Base-by-base conservation (phyloP, 2,113 vertebrate species). In the Elgaria multicarinata region DNA sequence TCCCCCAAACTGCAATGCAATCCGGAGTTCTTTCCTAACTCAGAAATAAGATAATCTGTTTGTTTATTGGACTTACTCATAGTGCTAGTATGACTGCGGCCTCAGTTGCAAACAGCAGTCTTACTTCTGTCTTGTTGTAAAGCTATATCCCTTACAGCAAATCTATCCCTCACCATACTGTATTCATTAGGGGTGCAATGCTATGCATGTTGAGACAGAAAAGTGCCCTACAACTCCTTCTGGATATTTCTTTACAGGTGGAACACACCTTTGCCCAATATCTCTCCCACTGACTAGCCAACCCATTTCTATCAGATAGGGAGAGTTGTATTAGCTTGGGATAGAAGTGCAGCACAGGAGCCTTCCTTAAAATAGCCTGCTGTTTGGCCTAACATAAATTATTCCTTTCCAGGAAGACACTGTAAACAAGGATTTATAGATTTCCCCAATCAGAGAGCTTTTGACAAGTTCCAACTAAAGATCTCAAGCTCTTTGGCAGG, bases 401-500 rank as follows among this genome's bases (percentile, higher is more conserved):
- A 42, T 55, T 44, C 62, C 75, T 67, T 55, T 26, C 46, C 22
- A 8, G 36, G 62, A 87, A 67, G 71, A 78, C 3, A 44, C 12
- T 66, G 36, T 33, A 18, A 78, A 44, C 31, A 28, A 64, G 46
- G 31, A 58, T 83, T 26, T 0, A 0, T 28, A 86, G 83, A 36
- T 86, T 53, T 87, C 82, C 83, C n/a, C 66, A 90, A 55, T 89
- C 83, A 24, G 10, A 94, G 88, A 94, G 90, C 1, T 7, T 92
- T 92, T 18, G 91, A 90, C 96, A 96, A 95, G 96, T 95, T 82
- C 0, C 90, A 94, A 94, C 96, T 95, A 88, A 85, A 13, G 93
- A 83, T 64, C 82, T 69, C 92, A 86, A 3, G 69, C 2, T 26
- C 93, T 89, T 88, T 67, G 94, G 93, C 94, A 96, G 93, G 87